Evolutionary conservation across 2,888 invertebrate genomes (phyloP).

Genomic region (Ophonus ardosiacus): DNA sequence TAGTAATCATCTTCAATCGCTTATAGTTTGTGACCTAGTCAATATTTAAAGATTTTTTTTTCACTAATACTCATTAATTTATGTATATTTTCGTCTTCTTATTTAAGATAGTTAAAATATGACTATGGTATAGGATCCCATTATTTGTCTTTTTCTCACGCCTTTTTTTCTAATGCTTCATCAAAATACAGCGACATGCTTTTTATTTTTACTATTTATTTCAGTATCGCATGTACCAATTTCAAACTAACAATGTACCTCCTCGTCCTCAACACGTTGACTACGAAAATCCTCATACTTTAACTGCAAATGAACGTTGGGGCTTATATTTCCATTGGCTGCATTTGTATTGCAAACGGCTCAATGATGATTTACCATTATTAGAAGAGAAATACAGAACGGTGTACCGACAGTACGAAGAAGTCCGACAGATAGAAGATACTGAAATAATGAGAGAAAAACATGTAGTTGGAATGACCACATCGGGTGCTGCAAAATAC

Average conservation of each 20-base stretch:
- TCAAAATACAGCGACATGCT: too few relatives aligned
- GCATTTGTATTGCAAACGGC: not conserved
- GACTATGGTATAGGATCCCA: too few relatives aligned
- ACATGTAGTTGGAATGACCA: slow-evolving; percentile 75
- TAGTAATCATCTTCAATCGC: too few relatives aligned
- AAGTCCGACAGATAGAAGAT: slow-evolving; percentile 74
- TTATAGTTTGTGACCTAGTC: too few relatives aligned
- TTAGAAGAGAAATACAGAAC: slow-evolving; percentile 64
- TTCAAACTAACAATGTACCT: not conserved
- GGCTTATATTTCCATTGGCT: slow-evolving; percentile 60
- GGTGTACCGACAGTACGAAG: slow-evolving; percentile 74
- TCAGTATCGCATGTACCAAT: not conserved
- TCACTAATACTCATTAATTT: too few relatives aligned
- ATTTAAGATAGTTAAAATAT: too few relatives aligned
- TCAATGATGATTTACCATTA: slow-evolving; percentile 52
- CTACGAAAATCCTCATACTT: not conserved
- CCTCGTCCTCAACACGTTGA: not conserved
- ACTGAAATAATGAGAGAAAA: slow-evolving; percentile 67
- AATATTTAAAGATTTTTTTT: too few relatives aligned
- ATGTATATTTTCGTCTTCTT: too few relatives aligned
- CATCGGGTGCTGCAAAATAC: slow-evolving; percentile 76
- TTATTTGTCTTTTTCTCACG: too few relatives aligned
- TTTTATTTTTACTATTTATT: not conserved
- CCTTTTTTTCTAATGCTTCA: too few relatives aligned
- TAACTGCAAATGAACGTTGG: slow-evolving; percentile 55